Evolutionary conservation across 2,113 vertebrate species (phyloP).

Genomic region (Catharus minimus): DNA sequence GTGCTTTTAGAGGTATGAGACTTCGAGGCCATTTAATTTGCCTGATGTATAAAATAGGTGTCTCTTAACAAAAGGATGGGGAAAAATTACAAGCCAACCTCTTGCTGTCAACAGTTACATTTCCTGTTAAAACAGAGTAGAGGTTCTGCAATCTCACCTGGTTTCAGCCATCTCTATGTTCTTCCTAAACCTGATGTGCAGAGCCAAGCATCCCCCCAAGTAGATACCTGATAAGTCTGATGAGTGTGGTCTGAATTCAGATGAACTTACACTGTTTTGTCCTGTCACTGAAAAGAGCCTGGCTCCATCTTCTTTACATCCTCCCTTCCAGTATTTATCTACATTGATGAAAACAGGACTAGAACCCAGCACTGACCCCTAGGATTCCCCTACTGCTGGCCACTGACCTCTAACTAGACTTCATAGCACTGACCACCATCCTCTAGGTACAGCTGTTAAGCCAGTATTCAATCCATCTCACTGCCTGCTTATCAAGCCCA

Average conservation of each 20-base stretch:
- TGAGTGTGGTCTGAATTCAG: background rate
- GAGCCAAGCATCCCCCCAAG: background rate
- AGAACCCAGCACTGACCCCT: background rate
- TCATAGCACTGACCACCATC: background rate
- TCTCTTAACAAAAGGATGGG: background rate
- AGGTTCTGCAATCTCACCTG: background rate
- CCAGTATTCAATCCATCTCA: background rate
- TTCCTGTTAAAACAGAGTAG: background rate
- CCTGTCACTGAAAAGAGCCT: background rate
- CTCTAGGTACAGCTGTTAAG: background rate
- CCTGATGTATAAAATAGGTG: background rate
- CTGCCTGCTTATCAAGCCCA: background rate
- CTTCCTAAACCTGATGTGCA: background rate
- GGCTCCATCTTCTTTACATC: background rate
- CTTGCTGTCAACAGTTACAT: background rate
- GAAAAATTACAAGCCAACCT: background rate
- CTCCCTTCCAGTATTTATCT: background rate
- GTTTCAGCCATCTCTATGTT: background rate
- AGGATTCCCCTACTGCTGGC: background rate
- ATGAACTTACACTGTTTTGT: background rate
- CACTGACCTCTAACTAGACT: background rate
- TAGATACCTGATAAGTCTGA: background rate
- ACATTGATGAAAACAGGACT: background rate
- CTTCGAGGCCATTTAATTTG: background rate
- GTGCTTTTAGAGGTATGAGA: background rate